phyloP scores from a whole-genome alignment of 2,113 vertebrate species.

The Accipiter cooperii region DNA sequence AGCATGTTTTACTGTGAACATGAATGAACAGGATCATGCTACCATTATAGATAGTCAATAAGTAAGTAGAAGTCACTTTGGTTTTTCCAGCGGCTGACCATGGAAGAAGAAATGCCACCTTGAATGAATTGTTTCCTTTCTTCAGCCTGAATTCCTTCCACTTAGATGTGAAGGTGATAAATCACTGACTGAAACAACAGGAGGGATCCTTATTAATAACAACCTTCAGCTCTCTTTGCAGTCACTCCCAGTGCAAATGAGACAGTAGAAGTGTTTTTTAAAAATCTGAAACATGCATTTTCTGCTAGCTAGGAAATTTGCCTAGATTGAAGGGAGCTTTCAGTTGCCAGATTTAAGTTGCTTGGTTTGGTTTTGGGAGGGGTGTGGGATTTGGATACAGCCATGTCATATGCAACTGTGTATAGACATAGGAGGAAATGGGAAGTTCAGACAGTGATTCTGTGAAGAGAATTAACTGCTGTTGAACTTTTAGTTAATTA shows the following conservation, averaged over 20 bases:
- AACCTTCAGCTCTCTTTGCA: constrained; percentile 37
- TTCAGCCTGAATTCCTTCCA: constrained; percentile 42
- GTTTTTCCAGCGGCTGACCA: background rate
- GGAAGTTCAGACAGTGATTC: background rate
- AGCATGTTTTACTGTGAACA: constrained; percentile 18
- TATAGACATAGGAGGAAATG: background rate
- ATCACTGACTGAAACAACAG: constrained; percentile 57
- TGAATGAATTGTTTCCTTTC: constrained; percentile 50
- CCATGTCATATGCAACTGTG: background rate
- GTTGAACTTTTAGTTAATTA: background rate
- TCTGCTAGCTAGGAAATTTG: background rate
- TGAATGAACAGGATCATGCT: background rate
- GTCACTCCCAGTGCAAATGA: constrained; percentile 13
- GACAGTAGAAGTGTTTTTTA: background rate
- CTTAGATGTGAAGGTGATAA: constrained; percentile 59
- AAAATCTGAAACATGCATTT: background rate
- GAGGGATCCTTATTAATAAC: constrained; percentile 63
- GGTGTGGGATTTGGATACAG: background rate
- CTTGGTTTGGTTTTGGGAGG: background rate
- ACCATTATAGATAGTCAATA: constrained; percentile 17
- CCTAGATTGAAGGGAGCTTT: background rate
- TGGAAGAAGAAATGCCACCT: constrained; percentile 40
- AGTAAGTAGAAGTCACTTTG: constrained; percentile 44
- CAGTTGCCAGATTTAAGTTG: background rate
- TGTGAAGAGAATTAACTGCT: background rate